Evolutionary conservation across 2,113 vertebrate genomes (phyloP).

Genomic region (Rallus limicola): DNA sequence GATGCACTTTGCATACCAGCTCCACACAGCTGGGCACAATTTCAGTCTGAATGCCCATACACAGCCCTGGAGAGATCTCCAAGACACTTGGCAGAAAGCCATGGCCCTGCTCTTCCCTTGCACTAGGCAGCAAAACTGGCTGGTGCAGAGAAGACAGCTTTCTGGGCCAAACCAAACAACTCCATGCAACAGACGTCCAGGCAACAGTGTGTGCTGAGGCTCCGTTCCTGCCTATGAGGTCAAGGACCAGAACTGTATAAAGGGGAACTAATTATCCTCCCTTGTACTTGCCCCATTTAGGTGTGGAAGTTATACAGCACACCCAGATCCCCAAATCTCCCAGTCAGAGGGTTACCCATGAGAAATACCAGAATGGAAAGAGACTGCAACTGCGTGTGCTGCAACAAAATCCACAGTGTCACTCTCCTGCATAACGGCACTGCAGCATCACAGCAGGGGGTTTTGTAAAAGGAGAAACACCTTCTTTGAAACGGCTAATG

Average conservation of each 20-base stretch:
- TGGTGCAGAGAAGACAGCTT: not conserved
- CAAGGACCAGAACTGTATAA: not conserved
- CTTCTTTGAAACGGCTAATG: not conserved
- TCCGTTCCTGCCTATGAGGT: not conserved
- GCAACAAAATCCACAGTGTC: not conserved
- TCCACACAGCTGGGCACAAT: not conserved
- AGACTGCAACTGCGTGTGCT: not conserved
- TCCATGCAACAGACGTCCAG: not conserved
- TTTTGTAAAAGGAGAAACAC: not conserved
- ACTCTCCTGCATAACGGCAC: not conserved
- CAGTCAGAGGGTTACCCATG: not conserved
- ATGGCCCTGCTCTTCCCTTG: not conserved
- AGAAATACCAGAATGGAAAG: not conserved
- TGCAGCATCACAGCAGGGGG: not conserved
- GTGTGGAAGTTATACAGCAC: not conserved
- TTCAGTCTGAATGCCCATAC: not conserved
- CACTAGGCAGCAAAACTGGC: not conserved
- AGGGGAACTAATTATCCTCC: not conserved
- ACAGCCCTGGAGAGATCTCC: not conserved
- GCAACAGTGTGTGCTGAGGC: rapidly evolving
- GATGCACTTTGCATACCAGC: not conserved
- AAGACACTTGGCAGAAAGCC: not conserved
- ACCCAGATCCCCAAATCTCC: not conserved
- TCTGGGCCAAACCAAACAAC: not conserved
- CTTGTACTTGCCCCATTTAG: too few relatives aligned